Conservation (phyloP, 2,113 vertebrate genomes). For the Mastomys coucha region DNA sequence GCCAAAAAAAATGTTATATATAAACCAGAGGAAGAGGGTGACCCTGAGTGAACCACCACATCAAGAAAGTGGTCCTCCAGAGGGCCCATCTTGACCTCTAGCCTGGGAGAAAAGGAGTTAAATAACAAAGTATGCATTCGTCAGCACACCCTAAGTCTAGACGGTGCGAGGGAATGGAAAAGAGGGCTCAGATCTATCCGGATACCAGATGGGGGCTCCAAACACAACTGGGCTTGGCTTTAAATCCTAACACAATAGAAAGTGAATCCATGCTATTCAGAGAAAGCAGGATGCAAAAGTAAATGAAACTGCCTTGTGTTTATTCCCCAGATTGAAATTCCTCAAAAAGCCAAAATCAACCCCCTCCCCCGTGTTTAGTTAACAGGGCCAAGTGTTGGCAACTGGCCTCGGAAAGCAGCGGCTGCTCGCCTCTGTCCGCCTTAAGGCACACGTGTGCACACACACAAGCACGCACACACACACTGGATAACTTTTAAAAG, state of each 20-base stretch:
- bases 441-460: not conserved
- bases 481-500: conserved; percentile 43
- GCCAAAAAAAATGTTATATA: not conserved
- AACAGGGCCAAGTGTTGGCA: conserved; percentile 63
- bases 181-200: not conserved
- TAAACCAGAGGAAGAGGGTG: not conserved
- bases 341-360: conserved; percentile 37
- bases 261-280: conserved; percentile 48
- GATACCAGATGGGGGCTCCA: not conserved
- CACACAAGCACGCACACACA: not conserved
- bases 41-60: not conserved
- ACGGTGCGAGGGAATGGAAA: not conserved
- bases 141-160: not conserved
- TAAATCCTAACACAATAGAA: conserved; percentile 42
- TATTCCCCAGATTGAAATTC: conserved; percentile 63
- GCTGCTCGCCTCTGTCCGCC: conserved; percentile 65
- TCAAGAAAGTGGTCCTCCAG: not conserved
- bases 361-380: conserved; percentile 61
- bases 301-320: conserved; percentile 60
- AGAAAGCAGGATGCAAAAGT: conserved; percentile 57
- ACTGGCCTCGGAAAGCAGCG: conserved; percentile 60
- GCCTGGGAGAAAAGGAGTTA: too few species aligned
- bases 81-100: not conserved
- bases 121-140: not conserved
- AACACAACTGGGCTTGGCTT: conserved; percentile 8